These are phyloP conservation scores for Centropus unirufus DNA, from an alignment of 2,113 vertebrate genomes.

Conservation along the genomic window DNA sequence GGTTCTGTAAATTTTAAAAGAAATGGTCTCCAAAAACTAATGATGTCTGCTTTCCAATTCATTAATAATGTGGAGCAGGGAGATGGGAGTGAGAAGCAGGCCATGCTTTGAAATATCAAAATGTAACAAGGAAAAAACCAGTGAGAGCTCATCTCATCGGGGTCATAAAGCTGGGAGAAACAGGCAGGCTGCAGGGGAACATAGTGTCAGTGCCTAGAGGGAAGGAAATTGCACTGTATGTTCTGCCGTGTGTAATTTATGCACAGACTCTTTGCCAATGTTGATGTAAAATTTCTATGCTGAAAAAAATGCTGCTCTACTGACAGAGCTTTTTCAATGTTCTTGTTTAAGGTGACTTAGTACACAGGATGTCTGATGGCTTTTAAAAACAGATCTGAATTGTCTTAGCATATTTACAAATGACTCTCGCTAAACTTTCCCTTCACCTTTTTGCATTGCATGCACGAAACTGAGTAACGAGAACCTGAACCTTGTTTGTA, in stretches of 20 bases:
- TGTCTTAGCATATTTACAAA: slow-evolving; percentile 69
- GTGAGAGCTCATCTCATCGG: slow-evolving; percentile 73
- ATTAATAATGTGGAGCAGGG: slow-evolving; percentile 90
- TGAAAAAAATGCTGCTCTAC: slow-evolving; percentile 52
- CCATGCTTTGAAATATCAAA: slow-evolving; percentile 84
- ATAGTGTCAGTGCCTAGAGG: slow-evolving; percentile 50
- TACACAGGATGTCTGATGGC: slow-evolving; percentile 56
- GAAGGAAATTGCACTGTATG: slow-evolving; percentile 56
- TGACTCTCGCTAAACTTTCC: slow-evolving; percentile 33
- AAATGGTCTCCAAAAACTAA: slow-evolving; percentile 92
- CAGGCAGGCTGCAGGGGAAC: slow-evolving; percentile 64
- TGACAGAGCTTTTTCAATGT: slow-evolving; percentile 65
- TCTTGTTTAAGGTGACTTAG: slow-evolving; percentile 69
- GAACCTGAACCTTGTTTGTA: slow-evolving; percentile 73
- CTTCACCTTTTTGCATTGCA: slow-evolving; percentile 67
- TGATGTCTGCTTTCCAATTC: slow-evolving; percentile 89
- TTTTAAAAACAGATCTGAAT: slow-evolving; percentile 56
- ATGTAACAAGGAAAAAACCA: slow-evolving; percentile 78
- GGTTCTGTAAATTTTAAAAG: slow-evolving; percentile 91
- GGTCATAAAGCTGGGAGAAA: slow-evolving; percentile 75
- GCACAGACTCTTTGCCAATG: slow-evolving; percentile 52
- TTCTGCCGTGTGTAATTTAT: slow-evolving; percentile 66
- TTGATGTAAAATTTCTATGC: slow-evolving; percentile 59
- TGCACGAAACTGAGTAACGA: slow-evolving; percentile 42
- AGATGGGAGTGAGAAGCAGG: slow-evolving; percentile 78